Base-by-base conservation (phyloP, 2,888 invertebrate species). In the Diarsia mendica region DNA sequence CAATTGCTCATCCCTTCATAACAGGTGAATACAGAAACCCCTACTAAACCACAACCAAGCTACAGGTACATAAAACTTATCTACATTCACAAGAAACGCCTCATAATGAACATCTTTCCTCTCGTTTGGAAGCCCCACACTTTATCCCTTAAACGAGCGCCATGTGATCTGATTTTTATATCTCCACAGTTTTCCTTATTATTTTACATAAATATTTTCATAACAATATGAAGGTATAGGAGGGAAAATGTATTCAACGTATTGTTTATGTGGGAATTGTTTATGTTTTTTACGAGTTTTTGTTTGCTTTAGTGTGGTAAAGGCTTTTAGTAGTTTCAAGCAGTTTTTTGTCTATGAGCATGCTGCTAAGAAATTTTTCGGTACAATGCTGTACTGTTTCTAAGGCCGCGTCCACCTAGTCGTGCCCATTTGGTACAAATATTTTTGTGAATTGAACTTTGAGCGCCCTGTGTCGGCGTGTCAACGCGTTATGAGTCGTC, bases 161-260 rank as follows among this genome's bases (percentile, higher is more conserved):
- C 76, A 81, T 82, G 70, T 75, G 76, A 82, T 84, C 67, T 53
- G 85, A 84, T 82, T 81, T 82, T 82, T 82, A 84, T 84, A 51
- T 58, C 55, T 51, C 1, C 5, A 28, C 51, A 33, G 46, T 80
- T 82, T 82, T 71, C 85, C 85, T 84, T 81, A 84, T 84, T 75
- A 49, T 48, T 68, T 71, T 53, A 74, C 53, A 67, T 75, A 75
- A 71, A 75, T 84, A 84, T 84, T 84, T 82, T 81, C 39, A 58
- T 75, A 80, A 71, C 75, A 70, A 61, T 65, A 74, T 46, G 13
- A 51, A 71, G 18, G 20, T 65, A 49, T 20, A 13, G 10, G 1
- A 28, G 9, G 15, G 39, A 60, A 67, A 74, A 74, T 53, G 13
- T 80, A 80, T 81, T 75, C 69, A 44, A 28, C 23, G 67, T 70